phyloP scores from a whole-genome alignment of 2,797 vertebrate species.

The Lerista edwardsae region DNA sequence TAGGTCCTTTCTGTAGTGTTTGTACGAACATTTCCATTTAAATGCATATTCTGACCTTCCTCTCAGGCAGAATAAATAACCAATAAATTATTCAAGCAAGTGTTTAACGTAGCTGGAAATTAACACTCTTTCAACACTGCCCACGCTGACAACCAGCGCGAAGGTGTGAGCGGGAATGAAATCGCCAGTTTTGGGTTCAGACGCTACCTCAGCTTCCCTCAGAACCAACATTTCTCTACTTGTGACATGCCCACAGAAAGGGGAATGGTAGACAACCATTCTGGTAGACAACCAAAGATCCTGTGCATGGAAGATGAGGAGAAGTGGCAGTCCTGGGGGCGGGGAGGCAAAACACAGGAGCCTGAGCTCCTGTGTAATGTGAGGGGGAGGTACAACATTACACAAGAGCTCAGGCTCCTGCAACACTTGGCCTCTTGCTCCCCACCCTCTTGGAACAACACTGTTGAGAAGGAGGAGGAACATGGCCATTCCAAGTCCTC shows the following conservation, averaged over 20 bases:
- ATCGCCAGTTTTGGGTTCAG: slow-evolving; percentile 11
- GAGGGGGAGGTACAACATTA: too few relatives aligned
- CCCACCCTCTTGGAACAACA: too few relatives aligned
- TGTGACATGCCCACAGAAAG: not conserved
- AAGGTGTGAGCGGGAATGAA: slow-evolving; percentile 11
- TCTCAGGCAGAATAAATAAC: slow-evolving; percentile 71
- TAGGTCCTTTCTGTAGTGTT: slow-evolving; percentile 48
- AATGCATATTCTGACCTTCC: slow-evolving; percentile 64
- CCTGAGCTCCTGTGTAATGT: too few relatives aligned
- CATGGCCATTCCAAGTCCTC: too few relatives aligned
- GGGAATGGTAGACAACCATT: not conserved
- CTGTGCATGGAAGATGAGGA: not conserved
- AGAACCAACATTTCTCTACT: not conserved
- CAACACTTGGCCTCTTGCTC: too few relatives aligned
- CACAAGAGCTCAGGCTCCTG: too few relatives aligned
- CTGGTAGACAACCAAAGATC: not conserved
- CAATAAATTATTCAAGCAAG: slow-evolving; percentile 70
- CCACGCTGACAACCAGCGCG: slow-evolving; percentile 25
- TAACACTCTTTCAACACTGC: slow-evolving; percentile 52
- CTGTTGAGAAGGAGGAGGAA: too few relatives aligned
- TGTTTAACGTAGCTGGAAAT: slow-evolving; percentile 67
- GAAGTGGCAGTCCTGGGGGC: too few relatives aligned
- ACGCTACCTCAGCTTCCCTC: not conserved
- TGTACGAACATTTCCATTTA: slow-evolving; percentile 62
- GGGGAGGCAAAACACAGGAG: too few relatives aligned